Conservation (phyloP, 2,888 invertebrate genomes). For the Drosophila monieri region DNA sequence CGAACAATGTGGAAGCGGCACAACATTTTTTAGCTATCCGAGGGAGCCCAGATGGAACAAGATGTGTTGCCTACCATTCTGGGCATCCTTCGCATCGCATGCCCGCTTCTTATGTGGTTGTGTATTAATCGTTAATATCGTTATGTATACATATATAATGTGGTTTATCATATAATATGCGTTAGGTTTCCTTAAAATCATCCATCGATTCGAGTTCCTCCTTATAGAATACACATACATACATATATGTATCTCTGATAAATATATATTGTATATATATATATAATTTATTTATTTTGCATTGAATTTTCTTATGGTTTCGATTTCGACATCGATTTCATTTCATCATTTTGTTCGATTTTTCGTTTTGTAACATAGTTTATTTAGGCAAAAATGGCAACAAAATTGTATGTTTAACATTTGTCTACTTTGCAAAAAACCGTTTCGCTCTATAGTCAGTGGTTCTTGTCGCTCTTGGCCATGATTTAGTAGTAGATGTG, state of each 20-base stretch:
- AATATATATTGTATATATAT: conserved; percentile 49
- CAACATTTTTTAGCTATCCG: conserved; percentile 23
- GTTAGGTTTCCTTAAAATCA: conserved; percentile 46
- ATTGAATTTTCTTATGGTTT: conserved; percentile 43
- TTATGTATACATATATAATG: conserved; percentile 38
- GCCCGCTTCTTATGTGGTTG: conserved; percentile 31
- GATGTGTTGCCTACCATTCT: conserved; percentile 11
- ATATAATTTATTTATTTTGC: conserved; percentile 50
- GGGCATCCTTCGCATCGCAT: conserved; percentile 36
- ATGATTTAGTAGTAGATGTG: conserved; percentile 66
- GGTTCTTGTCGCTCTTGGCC: conserved; percentile 52
- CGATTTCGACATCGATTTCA: conserved; percentile 30
- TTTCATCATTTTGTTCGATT: conserved; percentile 48
- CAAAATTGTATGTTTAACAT: conserved; percentile 82
- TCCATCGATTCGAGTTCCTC: conserved; percentile 18
- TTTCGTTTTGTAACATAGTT: conserved; percentile 82
- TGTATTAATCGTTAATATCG: conserved; percentile 25
- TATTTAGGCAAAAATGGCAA: conserved; percentile 84
- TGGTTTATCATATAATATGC: conserved; percentile 35
- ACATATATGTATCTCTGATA: conserved; percentile 46
- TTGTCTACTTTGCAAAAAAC: conserved; percentile 68
- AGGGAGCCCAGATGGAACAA: background rate
- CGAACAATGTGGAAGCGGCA: conserved; percentile 28
- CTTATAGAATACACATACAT: conserved; percentile 25
- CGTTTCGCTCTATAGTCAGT: conserved; percentile 64